phyloP scores from a whole-genome alignment of 2,113 vertebrate genomes.

The Irena cyanogastra region DNA sequence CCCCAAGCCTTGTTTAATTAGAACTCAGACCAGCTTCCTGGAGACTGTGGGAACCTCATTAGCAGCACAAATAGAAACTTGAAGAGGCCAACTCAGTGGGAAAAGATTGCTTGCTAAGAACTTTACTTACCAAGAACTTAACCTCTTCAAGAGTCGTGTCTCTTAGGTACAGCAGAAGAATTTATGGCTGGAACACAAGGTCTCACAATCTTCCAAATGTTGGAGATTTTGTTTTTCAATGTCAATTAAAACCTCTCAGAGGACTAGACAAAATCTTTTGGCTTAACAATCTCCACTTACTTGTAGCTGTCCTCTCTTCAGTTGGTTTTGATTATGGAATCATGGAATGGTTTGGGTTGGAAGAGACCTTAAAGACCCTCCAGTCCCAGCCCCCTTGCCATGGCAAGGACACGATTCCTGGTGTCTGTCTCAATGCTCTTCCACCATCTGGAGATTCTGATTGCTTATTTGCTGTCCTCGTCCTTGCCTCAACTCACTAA shows the following conservation, averaged over 20 bases:
- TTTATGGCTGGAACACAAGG: neutral
- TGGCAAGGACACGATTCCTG: neutral
- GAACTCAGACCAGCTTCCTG: constrained; percentile 53
- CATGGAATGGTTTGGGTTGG: neutral
- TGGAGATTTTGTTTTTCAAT: neutral
- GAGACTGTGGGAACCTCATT: constrained; percentile 60
- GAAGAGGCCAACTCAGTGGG: constrained; percentile 56
- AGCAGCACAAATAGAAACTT: constrained; percentile 56
- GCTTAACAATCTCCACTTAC: neutral
- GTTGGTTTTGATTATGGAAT: neutral
- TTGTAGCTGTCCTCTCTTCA: neutral
- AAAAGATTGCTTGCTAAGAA: constrained; percentile 56
- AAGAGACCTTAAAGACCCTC: neutral
- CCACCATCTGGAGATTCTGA: neutral
- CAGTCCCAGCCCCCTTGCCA: neutral
- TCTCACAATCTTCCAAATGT: neutral
- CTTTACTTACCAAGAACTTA: constrained; percentile 54
- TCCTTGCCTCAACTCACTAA: neutral
- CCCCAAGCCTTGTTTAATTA: constrained; percentile 53
- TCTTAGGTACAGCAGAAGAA: constrained; percentile 21
- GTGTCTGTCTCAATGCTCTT: neutral
- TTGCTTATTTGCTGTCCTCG: neutral
- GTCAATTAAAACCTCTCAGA: neutral
- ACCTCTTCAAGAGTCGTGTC: neutral
- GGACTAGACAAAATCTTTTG: neutral